Evolutionary conservation across 1,140 invertebrate species (phyloP), one percentile per base, ranked within the genome.

Genomic region (Brachystomella parvula): DNA sequence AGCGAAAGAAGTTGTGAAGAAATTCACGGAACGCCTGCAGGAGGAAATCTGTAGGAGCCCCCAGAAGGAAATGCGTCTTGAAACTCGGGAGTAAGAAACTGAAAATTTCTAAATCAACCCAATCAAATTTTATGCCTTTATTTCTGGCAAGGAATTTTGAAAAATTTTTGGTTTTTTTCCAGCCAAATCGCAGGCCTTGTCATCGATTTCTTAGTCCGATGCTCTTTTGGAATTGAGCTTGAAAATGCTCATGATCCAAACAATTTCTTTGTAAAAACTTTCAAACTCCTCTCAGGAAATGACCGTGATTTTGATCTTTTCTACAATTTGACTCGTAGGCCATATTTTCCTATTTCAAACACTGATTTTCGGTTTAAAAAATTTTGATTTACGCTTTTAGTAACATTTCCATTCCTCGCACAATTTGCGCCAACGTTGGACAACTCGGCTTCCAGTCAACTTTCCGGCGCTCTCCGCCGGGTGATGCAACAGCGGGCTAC

Each of bases 391-490:
- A 9, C 21, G 58, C 47, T 64, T 64, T 30, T 47, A 71, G 70
- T 58, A 47, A 61, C 64, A 21, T 64, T 68, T 47, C 70, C 70
- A 19, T 71, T 71, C 29, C 47, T 71, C 26, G 26, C 31, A 0
- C 60, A 56, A 28, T 59, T 66, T 2, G 56, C 65, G 24, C 58
- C 30, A 31, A 32, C 58, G 31, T 32, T 60, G 15, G 76, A 70
- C 32, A 96, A 59, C 60, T 0, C 56, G 53, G n/a, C 53, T 63
- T 17, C 61, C 57, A 17, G 47, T n/a, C 0, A 39, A 68, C 29
- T 56, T 44, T 26, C 6, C 65, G 1, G 59, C 60, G 17, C 56
- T 47, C n/a, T 47, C 68, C 2, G 24, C 15, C 60, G 61, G n/a
- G 49, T 68, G 1, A 56, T 30, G 28, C 35, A 65, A 58, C 1